phyloP scores from a whole-genome alignment of 2,888 invertebrate species.

The Orthonevra nobilis region DNA sequence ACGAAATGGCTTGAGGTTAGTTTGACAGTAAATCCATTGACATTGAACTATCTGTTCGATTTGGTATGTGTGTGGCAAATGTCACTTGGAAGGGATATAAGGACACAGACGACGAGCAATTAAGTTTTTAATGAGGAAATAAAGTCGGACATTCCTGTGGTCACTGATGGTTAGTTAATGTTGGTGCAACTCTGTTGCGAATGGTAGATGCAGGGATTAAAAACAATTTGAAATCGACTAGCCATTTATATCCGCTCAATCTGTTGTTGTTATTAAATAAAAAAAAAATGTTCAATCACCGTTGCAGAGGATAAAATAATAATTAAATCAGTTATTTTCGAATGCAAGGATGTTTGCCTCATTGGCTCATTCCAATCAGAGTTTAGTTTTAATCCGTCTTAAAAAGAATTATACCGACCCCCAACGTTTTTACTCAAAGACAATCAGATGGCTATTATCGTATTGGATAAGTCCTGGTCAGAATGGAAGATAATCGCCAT shows the following conservation, averaged over 20 bases:
- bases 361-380: too few relatives aligned
- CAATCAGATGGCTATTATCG: too few relatives aligned
- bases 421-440: too few relatives aligned
- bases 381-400: too few relatives aligned
- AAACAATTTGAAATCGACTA: constrained; percentile 51
- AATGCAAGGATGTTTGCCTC: too few relatives aligned
- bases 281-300: constrained; percentile 50
- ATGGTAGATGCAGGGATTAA: constrained; percentile 44
- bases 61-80: too few relatives aligned
- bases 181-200: constrained; percentile 22
- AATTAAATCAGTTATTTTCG: constrained; percentile 11
- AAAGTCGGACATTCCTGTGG: constrained; percentile 59
- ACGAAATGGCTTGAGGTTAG: constrained; percentile 29
- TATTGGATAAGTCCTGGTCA: too few relatives aligned
- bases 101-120: constrained; percentile 23
- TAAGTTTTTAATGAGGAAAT: constrained; percentile 67
- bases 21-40: constrained; percentile 22
- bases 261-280: constrained; percentile 50
- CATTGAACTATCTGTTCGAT: constrained; percentile 49
- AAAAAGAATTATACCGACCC: too few relatives aligned
- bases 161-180: constrained; percentile 17
- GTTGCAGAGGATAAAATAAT: background rate
- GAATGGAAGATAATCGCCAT: too few relatives aligned
- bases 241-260: constrained; percentile 43
- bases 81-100: background rate